Percentiles rank a stretch among this genome's conserved stretches.
These are phyloP conservation scores for Pandion haliaetus DNA, from an alignment of 2,113 vertebrate genomes.

Conservation along the genomic window DNA sequence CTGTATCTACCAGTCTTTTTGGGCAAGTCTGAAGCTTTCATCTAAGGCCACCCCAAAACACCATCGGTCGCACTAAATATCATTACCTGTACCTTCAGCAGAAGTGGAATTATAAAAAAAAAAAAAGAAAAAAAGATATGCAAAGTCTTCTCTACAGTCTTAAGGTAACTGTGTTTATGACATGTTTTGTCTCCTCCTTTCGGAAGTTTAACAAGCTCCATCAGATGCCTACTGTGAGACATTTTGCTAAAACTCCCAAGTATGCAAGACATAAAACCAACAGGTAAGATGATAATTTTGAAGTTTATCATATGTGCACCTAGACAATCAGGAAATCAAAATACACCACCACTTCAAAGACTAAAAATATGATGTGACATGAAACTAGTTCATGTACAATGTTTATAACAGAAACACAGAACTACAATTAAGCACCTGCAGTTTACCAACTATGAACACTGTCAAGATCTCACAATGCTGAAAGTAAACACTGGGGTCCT, in stretches of 20 bases:
- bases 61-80: neutral
- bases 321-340: neutral
- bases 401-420: neutral
- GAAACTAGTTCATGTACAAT: rapidly evolving
- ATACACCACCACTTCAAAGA: neutral
- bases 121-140: neutral
- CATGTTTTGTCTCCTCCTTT: neutral
- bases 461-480: rapidly evolving
- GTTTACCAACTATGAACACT: neutral
- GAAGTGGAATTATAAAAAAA: neutral
- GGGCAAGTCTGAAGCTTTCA: neutral
- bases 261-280: neutral
- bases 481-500: neutral
- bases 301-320: neutral
- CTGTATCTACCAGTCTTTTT: neutral
- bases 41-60: neutral
- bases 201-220: neutral
- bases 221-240: neutral
- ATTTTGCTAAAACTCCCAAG: neutral
- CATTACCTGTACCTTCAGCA: neutral
- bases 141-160: neutral
- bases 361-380: neutral
- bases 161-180: neutral
- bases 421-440: neutral
- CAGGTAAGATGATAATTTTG: rapidly evolving